Conservation (phyloP, 2,888 invertebrate species). For the Caenorhabditis drosophilae region DNA sequence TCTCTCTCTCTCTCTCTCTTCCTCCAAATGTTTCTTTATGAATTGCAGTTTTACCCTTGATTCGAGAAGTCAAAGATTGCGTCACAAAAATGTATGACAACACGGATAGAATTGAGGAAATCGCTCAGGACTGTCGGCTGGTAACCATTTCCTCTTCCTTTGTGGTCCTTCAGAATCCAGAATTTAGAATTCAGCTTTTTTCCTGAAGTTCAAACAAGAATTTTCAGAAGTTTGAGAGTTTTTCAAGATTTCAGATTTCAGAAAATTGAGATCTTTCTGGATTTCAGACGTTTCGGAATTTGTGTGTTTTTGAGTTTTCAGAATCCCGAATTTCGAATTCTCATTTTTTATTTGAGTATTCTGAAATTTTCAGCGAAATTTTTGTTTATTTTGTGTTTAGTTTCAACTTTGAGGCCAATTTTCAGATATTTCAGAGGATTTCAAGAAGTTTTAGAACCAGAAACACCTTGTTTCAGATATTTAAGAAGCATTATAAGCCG, state of each 20-base stretch:
- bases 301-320: background rate
- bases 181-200: background rate
- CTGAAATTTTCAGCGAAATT: background rate
- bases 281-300: no score
- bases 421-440: conserved; percentile 16
- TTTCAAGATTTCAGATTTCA: no score
- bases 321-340: background rate
- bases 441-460: background rate
- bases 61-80: conserved; percentile 31
- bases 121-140: conserved; percentile 28
- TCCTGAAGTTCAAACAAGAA: no score
- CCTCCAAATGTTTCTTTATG: background rate
- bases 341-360: background rate
- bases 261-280: no score
- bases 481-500: conserved; percentile 41
- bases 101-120: conserved; percentile 27
- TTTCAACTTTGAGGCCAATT: background rate
- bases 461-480: conserved; percentile 31
- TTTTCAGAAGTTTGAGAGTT: no score
- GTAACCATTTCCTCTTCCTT: background rate
- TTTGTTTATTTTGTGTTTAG: background rate
- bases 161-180: background rate
- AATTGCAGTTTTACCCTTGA: conserved; percentile 31
- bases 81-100: conserved; percentile 44
- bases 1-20: background rate